phyloP scores from a whole-genome alignment of 2,113 vertebrate species.

The Elaphurus davidianus region DNA sequence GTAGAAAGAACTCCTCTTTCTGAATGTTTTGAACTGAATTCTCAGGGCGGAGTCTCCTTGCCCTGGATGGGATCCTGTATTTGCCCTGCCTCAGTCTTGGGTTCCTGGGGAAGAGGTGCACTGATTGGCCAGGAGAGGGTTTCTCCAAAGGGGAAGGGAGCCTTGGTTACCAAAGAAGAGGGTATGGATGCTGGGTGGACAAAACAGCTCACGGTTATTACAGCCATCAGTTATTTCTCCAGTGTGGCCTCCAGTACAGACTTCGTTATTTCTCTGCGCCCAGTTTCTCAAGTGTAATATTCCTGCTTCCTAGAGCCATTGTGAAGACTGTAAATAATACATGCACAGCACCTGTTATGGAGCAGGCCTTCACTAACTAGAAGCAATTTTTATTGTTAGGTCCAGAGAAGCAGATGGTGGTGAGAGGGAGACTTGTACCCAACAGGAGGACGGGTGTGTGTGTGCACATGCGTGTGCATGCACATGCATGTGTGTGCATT shows the following conservation, averaged over 20 bases:
- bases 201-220: not conserved
- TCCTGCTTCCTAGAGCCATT: not conserved
- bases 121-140: not conserved
- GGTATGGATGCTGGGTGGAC: not conserved
- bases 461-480: not conserved
- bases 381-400: not conserved
- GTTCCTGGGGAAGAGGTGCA: too few relatives aligned
- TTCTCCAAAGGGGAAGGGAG: not conserved
- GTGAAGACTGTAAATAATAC: not conserved
- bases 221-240: not conserved
- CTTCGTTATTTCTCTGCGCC: not conserved
- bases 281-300: not conserved
- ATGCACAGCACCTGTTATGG: not conserved
- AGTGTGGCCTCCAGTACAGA: not conserved
- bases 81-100: not conserved
- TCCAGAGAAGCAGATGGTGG: not conserved
- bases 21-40: not conserved
- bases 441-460: not conserved
- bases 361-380: not conserved
- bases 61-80: not conserved
- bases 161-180: not conserved
- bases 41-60: not conserved
- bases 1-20: not conserved
- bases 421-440: not conserved
- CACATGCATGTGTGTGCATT: rapidly evolving